Evolutionary conservation across 1,140 invertebrate species (phyloP).

Genomic region (Tribolium castaneum): DNA sequence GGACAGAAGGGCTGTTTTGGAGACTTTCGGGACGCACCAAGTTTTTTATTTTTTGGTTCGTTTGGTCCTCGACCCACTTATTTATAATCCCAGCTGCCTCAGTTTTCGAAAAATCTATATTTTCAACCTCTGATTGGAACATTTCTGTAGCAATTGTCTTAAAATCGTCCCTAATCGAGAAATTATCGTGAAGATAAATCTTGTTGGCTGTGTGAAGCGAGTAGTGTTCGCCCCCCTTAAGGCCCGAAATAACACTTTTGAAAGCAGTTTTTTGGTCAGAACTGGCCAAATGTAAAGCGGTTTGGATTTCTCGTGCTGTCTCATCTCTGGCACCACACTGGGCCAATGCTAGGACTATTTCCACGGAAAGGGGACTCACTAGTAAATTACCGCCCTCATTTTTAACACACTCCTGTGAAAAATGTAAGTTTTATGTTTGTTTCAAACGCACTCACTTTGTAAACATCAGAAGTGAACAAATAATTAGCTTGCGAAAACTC

Average conservation of each 20-base stretch:
- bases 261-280: not conserved
- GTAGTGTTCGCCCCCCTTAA: not conserved
- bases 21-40: not conserved
- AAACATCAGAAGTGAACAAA: constrained; percentile 3
- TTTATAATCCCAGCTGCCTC: constrained; percentile 55
- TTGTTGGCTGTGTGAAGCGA: constrained; percentile 43
- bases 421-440: not conserved
- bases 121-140: constrained; percentile 68
- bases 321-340: not conserved
- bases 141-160: constrained; percentile 63
- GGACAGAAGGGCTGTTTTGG: too few relatives aligned
- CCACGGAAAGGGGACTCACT: not conserved
- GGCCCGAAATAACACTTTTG: not conserved
- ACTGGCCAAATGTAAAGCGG: not conserved
- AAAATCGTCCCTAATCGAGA: constrained; percentile 53
- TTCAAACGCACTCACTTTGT: not conserved
- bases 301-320: not conserved
- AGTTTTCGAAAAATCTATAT: constrained; percentile 68
- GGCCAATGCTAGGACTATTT: not conserved
- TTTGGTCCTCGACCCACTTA: not conserved
- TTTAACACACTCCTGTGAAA: not conserved
- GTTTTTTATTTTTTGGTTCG: not conserved
- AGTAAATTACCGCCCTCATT: not conserved
- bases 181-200: constrained; percentile 66
- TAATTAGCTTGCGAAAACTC: not conserved